A percentile compares a stretch with the other conserved stretches of the same genome.
phyloP scores from a whole-genome alignment of 1,140 invertebrate species.

The Pogonomyrmex barbatus region DNA sequence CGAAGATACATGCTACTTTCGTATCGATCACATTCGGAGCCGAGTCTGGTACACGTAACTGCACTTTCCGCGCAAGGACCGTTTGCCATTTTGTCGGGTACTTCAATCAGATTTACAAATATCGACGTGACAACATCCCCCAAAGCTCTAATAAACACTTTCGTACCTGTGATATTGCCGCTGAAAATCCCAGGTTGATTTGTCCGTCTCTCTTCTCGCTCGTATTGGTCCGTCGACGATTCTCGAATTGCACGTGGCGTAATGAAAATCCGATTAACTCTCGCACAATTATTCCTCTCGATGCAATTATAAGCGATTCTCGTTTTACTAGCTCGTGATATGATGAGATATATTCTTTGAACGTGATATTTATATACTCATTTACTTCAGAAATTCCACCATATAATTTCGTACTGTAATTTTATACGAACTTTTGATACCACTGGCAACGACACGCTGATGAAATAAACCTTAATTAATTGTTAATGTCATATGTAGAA shows the following conservation, averaged over 20 bases:
- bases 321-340: conserved; percentile 61
- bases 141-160: conserved; percentile 64
- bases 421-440: conserved; percentile 23
- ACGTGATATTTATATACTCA: conserved; percentile 19
- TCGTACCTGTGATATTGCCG: conserved; percentile 20
- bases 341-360: conserved; percentile 57
- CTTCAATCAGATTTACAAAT: conserved; percentile 65
- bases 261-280: conserved; percentile 72
- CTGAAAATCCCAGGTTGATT: conserved; percentile 58
- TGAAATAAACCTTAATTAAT: conserved; percentile 38
- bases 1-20: conserved; percentile 35
- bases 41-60: conserved; percentile 57
- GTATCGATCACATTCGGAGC: conserved; percentile 54
- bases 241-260: conserved; percentile 44
- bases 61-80: conserved; percentile 53
- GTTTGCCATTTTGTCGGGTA: conserved; percentile 34
- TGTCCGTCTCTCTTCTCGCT: conserved; percentile 32
- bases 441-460: conserved; percentile 36
- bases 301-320: conserved; percentile 71
- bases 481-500: background rate
- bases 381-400: conserved; percentile 45
- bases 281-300: conserved; percentile 62
- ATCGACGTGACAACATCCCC: conserved; percentile 53
- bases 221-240: conserved; percentile 60
- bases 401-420: conserved; percentile 56